phyloP scores from a whole-genome alignment of 2,797 vertebrate genomes.

The Schizopygopsis pylzovi region DNA sequence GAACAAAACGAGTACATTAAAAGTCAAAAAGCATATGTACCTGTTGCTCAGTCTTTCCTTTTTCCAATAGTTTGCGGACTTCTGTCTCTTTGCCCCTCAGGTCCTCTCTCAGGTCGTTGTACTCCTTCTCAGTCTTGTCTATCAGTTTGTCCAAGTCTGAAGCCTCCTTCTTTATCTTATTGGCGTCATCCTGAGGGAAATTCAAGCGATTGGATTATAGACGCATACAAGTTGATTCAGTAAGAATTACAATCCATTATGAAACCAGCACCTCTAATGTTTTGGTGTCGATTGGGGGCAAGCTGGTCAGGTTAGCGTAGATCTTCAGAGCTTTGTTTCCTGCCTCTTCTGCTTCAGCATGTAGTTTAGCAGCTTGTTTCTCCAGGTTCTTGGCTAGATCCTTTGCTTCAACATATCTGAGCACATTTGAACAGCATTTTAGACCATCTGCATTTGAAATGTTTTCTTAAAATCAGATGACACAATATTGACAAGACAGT shows the following conservation, averaged over 20 bases:
- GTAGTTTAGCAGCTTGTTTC: conserved; percentile 88
- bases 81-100: conserved; percentile 90
- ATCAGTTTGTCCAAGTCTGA: conserved; percentile 89
- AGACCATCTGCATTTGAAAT: neutral
- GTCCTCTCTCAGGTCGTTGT: conserved; percentile 91
- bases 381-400: conserved; percentile 90
- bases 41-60: conserved; percentile 95
- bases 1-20: neutral
- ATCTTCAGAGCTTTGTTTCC: conserved; percentile 90
- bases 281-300: conserved; percentile 83
- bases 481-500: neutral
- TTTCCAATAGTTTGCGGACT: conserved; percentile 93
- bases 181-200: conserved; percentile 85
- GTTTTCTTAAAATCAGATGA: neutral
- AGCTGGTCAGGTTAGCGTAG: conserved; percentile 89
- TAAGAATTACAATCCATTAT: neutral
- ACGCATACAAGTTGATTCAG: neutral
- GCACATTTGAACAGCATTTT: neutral
- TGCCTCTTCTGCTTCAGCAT: conserved; percentile 87
- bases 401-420: conserved; percentile 91
- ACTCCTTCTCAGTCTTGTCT: conserved; percentile 90
- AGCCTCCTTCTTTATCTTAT: conserved; percentile 92
- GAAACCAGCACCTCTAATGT: conserved; percentile 82
- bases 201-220: neutral
- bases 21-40: conserved; percentile 68